Conservation (phyloP, 2,888 invertebrate species). For the Perithous albicinctus region DNA sequence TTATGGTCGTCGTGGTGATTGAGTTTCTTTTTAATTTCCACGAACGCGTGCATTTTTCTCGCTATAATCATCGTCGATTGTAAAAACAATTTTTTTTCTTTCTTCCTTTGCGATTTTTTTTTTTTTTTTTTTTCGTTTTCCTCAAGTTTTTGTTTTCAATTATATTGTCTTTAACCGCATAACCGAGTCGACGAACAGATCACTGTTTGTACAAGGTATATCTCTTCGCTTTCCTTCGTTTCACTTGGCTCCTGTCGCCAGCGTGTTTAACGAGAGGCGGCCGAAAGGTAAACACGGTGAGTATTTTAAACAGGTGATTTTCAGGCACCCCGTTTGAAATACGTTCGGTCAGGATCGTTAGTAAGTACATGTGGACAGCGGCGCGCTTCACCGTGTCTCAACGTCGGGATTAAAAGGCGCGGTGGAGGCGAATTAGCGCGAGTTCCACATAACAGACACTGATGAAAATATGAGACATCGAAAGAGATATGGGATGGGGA, state of each 20-base stretch:
- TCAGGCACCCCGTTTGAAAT: conserved; percentile 45
- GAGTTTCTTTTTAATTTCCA: conserved; percentile 9
- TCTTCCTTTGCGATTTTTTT: conserved; percentile 27
- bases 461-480: not conserved
- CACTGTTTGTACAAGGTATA: not conserved
- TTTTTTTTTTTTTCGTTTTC: conserved; percentile 34
- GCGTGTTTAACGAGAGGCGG: not conserved
- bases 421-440: conserved; percentile 8
- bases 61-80: conserved; percentile 45
- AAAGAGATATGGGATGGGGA: not conserved
- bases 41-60: conserved; percentile 36
- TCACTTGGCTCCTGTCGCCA: not conserved
- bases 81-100: conserved; percentile 15
- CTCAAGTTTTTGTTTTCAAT: conserved; percentile 31
- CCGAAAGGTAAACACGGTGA: conserved; percentile 34
- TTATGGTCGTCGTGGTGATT: conserved; percentile 37
- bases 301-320: conserved; percentile 39
- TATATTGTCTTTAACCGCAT: conserved; percentile 32
- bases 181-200: conserved; percentile 55
- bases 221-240: not conserved
- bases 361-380: conserved; percentile 28
- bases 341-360: conserved; percentile 39
- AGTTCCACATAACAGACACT: conserved; percentile 22
- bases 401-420: conserved; percentile 8
- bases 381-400: conserved; percentile 5